Evolutionary conservation across 2,113 vertebrate species (phyloP).

Genomic region (Saccopteryx leptura): DNA sequence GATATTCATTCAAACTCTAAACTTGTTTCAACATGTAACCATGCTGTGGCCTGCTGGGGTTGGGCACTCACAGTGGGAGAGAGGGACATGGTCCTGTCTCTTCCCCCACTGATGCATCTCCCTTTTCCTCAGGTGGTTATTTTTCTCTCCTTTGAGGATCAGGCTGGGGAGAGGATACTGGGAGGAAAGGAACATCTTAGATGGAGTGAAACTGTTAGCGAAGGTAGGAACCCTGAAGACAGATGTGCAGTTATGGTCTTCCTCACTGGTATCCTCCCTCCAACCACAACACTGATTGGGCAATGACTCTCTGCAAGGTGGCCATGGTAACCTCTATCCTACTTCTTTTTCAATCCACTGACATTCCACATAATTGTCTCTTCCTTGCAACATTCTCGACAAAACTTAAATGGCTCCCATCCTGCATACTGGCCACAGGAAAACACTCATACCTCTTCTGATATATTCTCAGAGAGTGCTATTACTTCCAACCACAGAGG

Average conservation of each 20-base stretch:
- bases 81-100: background rate
- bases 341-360: background rate
- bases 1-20: background rate
- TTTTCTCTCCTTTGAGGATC: background rate
- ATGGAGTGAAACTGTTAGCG: background rate
- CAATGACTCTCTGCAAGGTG: background rate
- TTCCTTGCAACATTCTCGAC: background rate
- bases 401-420: background rate
- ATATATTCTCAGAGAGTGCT: background rate
- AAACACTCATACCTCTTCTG: fast-evolving
- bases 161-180: background rate
- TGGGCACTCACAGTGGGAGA: background rate
- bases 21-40: background rate
- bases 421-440: background rate
- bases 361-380: no score
- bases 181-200: background rate
- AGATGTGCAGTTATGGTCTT: fast-evolving
- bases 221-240: background rate
- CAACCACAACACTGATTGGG: background rate
- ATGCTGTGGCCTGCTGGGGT: background rate
- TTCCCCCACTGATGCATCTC: background rate
- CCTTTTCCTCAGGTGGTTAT: background rate
- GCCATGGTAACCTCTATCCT: background rate
- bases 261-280: fast-evolving
- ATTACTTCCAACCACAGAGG: background rate